phyloP scores from a whole-genome alignment of 2,113 vertebrate species.

The Hippocampus zosterae region DNA sequence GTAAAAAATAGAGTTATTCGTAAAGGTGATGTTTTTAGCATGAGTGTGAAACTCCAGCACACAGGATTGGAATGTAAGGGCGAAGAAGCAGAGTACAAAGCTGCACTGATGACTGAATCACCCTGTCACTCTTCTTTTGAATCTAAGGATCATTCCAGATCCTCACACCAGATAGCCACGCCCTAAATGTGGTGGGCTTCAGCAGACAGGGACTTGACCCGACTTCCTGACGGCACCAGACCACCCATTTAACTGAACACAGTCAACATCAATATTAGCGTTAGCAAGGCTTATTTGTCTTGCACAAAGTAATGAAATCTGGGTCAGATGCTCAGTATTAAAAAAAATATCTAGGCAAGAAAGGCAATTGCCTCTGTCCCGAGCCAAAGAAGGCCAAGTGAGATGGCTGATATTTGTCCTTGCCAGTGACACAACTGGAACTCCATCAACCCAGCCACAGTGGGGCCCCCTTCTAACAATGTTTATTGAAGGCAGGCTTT shows the following conservation, averaged over 20 bases:
- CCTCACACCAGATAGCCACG: neutral
- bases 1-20: neutral
- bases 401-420: no score
- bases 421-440: neutral
- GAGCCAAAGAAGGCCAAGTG: no score
- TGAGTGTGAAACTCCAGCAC: conserved; percentile 22
- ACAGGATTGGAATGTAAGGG: conserved; percentile 44
- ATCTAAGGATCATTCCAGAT: neutral
- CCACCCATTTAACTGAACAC: conserved; percentile 11
- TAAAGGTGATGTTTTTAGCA: conserved; percentile 5
- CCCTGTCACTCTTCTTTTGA: conserved; percentile 1
- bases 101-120: conserved; percentile 37
- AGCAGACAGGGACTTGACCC: conserved; percentile 35
- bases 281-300: conserved; percentile 22
- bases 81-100: conserved; percentile 39
- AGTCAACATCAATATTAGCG: conserved; percentile 14
- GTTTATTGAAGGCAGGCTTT: neutral
- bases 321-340: neutral
- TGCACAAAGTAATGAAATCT: neutral
- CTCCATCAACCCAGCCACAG: neutral
- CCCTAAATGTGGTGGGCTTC: conserved; percentile 4
- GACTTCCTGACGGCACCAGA: conserved; percentile 37
- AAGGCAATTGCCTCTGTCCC: no score
- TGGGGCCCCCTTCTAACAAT: neutral
- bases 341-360: no score